Percentiles rank a stretch among this genome's conserved stretches.
Conservation (phyloP, 2,888 invertebrate species). For the Napeogenes sylphis region DNA sequence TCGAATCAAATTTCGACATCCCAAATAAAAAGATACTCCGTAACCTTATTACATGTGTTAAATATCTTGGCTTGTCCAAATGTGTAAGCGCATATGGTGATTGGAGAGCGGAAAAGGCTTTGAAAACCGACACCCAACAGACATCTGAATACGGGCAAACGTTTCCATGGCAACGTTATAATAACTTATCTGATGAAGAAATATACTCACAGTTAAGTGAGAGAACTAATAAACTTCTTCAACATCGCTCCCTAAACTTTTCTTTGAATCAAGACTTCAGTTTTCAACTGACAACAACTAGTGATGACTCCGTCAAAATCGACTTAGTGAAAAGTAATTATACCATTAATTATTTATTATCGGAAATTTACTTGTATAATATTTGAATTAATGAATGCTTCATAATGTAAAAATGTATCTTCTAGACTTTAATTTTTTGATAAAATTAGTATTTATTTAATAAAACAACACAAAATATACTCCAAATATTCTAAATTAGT, state of each 20-base stretch:
- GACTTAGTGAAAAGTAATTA: conserved; percentile 68
- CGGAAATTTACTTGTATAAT: too few species aligned
- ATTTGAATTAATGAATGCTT: too few species aligned
- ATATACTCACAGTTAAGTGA: conserved; percentile 70
- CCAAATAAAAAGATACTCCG: conserved; percentile 25
- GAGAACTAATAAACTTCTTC: conserved; percentile 71
- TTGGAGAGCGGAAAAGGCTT: conserved; percentile 69
- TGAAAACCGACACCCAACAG: conserved; percentile 29
- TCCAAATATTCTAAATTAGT: too few species aligned
- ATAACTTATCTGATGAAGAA: conserved; percentile 65
- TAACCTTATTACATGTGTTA: conserved; percentile 47
- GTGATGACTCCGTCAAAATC: conserved; percentile 68
- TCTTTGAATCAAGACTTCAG: conserved; percentile 71
- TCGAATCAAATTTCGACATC: conserved; percentile 19
- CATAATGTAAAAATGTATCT: too few species aligned
- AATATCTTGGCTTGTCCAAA: conserved; percentile 64
- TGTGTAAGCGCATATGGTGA: conserved; percentile 77
- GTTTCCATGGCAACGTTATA: conserved; percentile 66
- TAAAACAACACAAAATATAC: too few species aligned
- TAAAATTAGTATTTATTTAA: too few species aligned
- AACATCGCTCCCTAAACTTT: conserved; percentile 68
- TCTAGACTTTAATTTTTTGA: too few species aligned
- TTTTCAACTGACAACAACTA: conserved; percentile 71
- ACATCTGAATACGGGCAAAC: conserved; percentile 49
- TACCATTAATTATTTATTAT: not conserved